Base-by-base conservation (phyloP, 2,888 invertebrate species). In the Parnassius glacialis region DNA sequence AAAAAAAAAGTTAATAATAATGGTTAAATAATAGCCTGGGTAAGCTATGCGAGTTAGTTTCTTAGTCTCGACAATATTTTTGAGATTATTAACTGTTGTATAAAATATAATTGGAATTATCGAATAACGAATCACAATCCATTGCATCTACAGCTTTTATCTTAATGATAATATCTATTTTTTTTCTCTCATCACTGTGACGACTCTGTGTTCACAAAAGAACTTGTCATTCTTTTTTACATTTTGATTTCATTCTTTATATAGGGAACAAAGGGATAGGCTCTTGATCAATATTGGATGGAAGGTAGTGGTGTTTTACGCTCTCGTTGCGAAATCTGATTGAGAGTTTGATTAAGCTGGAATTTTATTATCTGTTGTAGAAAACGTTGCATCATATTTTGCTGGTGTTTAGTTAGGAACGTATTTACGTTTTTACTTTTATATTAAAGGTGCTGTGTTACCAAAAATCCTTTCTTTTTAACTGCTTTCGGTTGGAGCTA, bases 181-280 rank as follows among this genome's bases (percentile, higher is more conserved):
- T 48, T 10, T 48, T 48, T 34, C 20, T 45, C 50, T 42, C 57
- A 57, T 52, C 25, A 43, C 42, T 54, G 55, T 45, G 56, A 52
- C 47, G 12, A 48, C 52, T 62, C 45, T 56, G 54, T 53, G 16
- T 34, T 44, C n/a, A 62, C 58, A 62, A 62, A 62, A 51, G 54
- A 53, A 51, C 43, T 51, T 62, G 58, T 62, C 54, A 58, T 62
- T 58, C 34, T 58, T 58, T 62, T 62, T 58, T 54, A 48, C 54
- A 34, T 58, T 62, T 53, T 50, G 57, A 62, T 62, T 58, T 44
- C 55, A 62, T 62, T 58, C 54, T 62, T 62, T 62, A 57, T 57
- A 34, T 41, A 34, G 45, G n/a, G 50, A 58, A 62, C 58, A 62
- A 62, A 51, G 53, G 45, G 58, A 43, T 53, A 51, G 55, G 62